Percentiles rank a stretch among this genome's conserved stretches.
These are phyloP conservation scores for Pediacus dermestoides DNA, from an alignment of 2,888 invertebrate species.

Conservation along the genomic window DNA sequence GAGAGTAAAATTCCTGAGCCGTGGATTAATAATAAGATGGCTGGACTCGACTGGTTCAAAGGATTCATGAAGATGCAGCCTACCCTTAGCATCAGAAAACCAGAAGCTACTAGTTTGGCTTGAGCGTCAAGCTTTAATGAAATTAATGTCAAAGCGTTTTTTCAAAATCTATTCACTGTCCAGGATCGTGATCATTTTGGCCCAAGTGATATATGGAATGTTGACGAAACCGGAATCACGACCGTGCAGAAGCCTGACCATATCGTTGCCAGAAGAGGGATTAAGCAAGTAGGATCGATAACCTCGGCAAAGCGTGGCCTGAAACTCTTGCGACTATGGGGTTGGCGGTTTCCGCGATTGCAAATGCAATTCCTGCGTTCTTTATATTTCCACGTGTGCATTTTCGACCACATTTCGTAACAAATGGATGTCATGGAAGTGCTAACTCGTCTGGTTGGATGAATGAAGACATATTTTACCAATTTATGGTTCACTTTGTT, in stretches of 20 bases:
- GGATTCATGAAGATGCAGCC: conserved; percentile 32
- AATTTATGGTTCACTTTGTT: conserved; percentile 24
- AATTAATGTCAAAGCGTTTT: conserved; percentile 30
- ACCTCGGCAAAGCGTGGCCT: conserved; percentile 43
- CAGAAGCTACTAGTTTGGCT: conserved; percentile 34
- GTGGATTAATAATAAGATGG: conserved; percentile 28
- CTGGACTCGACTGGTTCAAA: conserved; percentile 37
- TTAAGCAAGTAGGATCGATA: conserved; percentile 40
- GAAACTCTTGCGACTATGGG: conserved; percentile 32
- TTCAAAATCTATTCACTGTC: conserved; percentile 25
- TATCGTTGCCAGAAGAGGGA: conserved; percentile 40
- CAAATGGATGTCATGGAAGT: conserved; percentile 18
- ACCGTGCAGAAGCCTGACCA: conserved; percentile 43
- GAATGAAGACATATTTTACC: conserved; percentile 21
- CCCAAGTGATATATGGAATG: conserved; percentile 18
- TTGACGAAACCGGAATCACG: conserved; percentile 42
- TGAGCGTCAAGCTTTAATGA: conserved; percentile 32
- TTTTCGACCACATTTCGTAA: conserved; percentile 23
- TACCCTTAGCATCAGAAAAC: conserved; percentile 28
- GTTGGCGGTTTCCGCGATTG: conserved; percentile 35
- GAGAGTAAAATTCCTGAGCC: conserved; percentile 21
- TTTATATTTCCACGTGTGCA: conserved; percentile 40
- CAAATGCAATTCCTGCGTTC: conserved; percentile 39
- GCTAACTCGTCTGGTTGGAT: conserved; percentile 31
- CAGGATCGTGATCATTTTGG: too few relatives aligned